Evolutionary conservation across 2,888 invertebrate species (phyloP).

Genomic region (Trimorus sp.): DNA sequence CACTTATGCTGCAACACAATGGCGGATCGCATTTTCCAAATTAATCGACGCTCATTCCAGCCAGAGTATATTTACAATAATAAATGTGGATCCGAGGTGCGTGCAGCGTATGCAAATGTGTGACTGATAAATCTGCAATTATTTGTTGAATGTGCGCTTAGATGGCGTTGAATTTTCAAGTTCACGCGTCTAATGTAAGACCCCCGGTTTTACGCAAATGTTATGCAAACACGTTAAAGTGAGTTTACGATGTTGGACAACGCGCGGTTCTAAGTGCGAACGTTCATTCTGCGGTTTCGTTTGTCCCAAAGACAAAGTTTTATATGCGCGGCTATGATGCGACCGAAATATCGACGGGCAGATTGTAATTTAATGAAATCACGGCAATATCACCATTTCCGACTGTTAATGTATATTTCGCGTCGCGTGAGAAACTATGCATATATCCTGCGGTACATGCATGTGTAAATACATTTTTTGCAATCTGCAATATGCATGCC

Average conservation of each 20-base stretch:
- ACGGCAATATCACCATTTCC: too few species aligned
- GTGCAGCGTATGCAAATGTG: conserved; percentile 57
- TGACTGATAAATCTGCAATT: conserved; percentile 63
- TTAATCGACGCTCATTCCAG: conserved; percentile 52
- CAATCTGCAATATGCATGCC: too few species aligned
- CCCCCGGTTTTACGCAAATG: conserved; percentile 32
- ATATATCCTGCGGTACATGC: too few species aligned
- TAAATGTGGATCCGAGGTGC: conserved; percentile 54
- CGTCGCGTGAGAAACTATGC: too few species aligned
- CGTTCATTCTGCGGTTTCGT: conserved; percentile 44
- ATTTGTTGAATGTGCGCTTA: conserved; percentile 58
- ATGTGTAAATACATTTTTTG: too few species aligned
- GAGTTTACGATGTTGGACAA: conserved; percentile 50
- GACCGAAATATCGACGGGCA: too few species aligned
- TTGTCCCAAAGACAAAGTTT: conserved; percentile 44
- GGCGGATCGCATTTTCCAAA: conserved; percentile 53
- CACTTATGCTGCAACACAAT: conserved; percentile 52
- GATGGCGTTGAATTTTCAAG: conserved; percentile 56
- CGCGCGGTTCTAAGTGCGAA: conserved; percentile 27
- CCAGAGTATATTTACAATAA: conserved; percentile 49
- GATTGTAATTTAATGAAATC: too few species aligned
- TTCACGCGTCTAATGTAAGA: conserved; percentile 46
- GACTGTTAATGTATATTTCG: too few species aligned
- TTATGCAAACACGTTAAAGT: conserved; percentile 50
- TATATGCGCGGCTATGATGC: conserved; percentile 37